Evolutionary conservation across 1,140 invertebrate genomes (phyloP).

Genomic region (Pogonus chalceus): DNA sequence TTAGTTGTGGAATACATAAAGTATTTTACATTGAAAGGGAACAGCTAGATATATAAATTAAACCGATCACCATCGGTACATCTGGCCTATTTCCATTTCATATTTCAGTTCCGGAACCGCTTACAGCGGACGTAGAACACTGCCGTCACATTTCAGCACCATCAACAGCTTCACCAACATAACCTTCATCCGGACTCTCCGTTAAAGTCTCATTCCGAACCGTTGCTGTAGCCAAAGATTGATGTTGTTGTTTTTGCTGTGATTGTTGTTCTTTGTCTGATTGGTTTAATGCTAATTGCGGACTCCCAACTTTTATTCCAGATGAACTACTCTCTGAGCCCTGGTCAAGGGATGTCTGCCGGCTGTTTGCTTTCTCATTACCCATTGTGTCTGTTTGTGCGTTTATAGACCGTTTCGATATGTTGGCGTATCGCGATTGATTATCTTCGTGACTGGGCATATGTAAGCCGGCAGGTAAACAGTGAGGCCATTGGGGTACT

Average conservation of each 20-base stretch:
- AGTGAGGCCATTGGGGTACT: slow-evolving; percentile 37
- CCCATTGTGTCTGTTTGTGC: slow-evolving; percentile 44
- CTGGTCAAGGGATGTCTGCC: slow-evolving; percentile 13
- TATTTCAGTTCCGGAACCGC: not conserved
- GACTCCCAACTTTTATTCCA: slow-evolving; percentile 36
- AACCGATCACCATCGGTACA: not conserved
- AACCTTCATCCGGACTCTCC: slow-evolving; percentile 79
- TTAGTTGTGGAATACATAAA: not conserved
- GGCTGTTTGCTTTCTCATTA: slow-evolving; percentile 31
- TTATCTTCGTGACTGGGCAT: slow-evolving; percentile 20
- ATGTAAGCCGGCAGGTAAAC: slow-evolving; percentile 35
- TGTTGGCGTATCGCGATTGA: slow-evolving; percentile 18
- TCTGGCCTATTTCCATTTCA: not conserved
- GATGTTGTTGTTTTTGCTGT: slow-evolving; percentile 17
- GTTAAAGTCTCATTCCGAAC: slow-evolving; percentile 42
- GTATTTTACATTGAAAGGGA: no score
- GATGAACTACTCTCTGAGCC: slow-evolving; percentile 30
- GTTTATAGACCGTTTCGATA: slow-evolving; percentile 40
- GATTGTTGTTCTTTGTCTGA: slow-evolving; percentile 19
- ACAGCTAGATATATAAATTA: not conserved
- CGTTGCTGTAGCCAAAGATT: slow-evolving; percentile 23
- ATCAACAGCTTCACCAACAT: slow-evolving; percentile 60
- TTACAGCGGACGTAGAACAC: not conserved
- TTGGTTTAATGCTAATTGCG: slow-evolving; percentile 21
- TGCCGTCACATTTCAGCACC: slow-evolving; percentile 48